Evolutionary conservation across 2,888 invertebrate genomes (phyloP), one percentile per base, ranked within the genome.

Genomic region (Portevinia maculata): DNA sequence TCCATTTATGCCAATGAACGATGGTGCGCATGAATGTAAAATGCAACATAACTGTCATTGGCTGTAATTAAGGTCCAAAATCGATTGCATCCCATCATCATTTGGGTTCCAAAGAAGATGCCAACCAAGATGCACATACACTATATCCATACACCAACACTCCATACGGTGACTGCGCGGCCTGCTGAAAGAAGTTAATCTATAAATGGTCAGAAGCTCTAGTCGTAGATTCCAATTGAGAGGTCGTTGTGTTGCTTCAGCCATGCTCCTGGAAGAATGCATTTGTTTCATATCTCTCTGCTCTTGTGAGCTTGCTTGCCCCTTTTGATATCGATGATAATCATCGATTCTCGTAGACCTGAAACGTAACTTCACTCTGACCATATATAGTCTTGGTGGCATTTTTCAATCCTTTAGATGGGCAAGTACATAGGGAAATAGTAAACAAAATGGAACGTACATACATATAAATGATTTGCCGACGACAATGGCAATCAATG

Each of bases 41-140:
- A 76, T 78, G 62, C 78, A 83, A 78, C 83, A 78, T 83, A 83
- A 83, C 83, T 83, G 83, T 83, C 83, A 73, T 73, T 78, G 83
- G 67, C 28, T 67, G 83, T 78, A 83, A 83, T 83, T 83, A 83
- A 83, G 83, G 83, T 78, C 78, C 83, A 83, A 83, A 83, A 83
- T 78, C 83, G 83, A 83, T 83, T 83, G 83, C 83, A 83, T 83
- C 83, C 76, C 78, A 83, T 83, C 83, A 83, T 83, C 83, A 73
- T 83, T 78, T 76, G 55, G 48, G 67, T 17, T 48, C 39, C 41
- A 41, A 60, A 65, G 70, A 67, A 70, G 69, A 70, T 60, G 59
- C 70, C 34, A 60, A 59, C 83, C 24, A 62, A 65, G 57, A 44
- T 37, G 32, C 73, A 3, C 39, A 13, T 4, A 2, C 15, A 30